Conservation (phyloP, 2,888 invertebrate species). For the Himalopsyche kuldschensis region DNA sequence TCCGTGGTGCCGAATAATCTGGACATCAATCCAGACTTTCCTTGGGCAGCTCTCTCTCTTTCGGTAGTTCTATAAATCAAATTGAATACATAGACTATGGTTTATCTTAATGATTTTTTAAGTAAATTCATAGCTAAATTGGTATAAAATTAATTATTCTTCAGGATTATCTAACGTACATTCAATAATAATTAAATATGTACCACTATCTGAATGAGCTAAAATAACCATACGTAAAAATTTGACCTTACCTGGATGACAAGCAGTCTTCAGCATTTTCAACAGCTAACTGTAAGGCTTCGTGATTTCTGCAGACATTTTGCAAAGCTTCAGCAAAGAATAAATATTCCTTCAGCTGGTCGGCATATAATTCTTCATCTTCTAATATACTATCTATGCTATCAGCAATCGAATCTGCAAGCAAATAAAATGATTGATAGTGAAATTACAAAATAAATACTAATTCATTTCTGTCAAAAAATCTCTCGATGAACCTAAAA, state of each 20-base stretch:
- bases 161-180: too few species aligned
- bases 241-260: constrained; percentile 49
- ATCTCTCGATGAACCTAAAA: neutral
- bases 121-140: neutral
- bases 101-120: neutral
- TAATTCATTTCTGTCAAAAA: neutral
- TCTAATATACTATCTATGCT: constrained; percentile 75
- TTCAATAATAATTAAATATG: too few species aligned
- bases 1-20: constrained; percentile 74
- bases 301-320: constrained; percentile 73
- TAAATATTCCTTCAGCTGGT: constrained; percentile 81
- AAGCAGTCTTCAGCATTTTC: constrained; percentile 72
- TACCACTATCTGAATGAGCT: too few species aligned
- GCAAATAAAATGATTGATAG: neutral
- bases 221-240: neutral
- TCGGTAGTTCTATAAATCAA: constrained; percentile 55
- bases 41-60: constrained; percentile 62
- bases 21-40: constrained; percentile 73
- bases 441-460: constrained; percentile 24
- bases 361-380: constrained; percentile 80
- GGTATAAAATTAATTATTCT: too few species aligned
- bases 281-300: constrained; percentile 70
- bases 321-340: constrained; percentile 76
- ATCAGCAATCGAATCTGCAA: constrained; percentile 69
- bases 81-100: neutral